Base-by-base conservation (phyloP, 2,888 invertebrate genomes). In the Drosophila austrosaltans region DNA sequence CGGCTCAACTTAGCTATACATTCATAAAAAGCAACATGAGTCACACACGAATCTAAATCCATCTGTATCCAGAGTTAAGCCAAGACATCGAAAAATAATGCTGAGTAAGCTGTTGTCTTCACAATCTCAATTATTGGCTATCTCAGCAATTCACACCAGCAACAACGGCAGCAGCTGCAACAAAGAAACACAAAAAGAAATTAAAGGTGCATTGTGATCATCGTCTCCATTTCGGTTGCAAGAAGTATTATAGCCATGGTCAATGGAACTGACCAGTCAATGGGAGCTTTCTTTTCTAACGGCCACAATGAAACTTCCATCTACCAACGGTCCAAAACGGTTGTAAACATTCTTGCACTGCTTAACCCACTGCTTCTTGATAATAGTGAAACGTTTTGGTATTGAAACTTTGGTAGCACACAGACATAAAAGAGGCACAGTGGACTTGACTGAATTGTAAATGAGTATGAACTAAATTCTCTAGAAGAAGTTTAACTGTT, bases 231-330 rank as follows among this genome's bases (percentile, higher is more conserved):
- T 68, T 59, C 36, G 69, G 69, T 57, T 30, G 56, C 56, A 39
- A 71, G 61, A 42, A 56, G 71, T 77, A 64, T 68, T 71, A 40
- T 69, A 61, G 65, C 48, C 10, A 36, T n/a, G 4, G 48, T 25
- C 36, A 36, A 36, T 36, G 39, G 7, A 58, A 25, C 39, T 58
- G 30, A 44, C 32, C 32, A 53, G 10, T 22, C 48, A 60, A 28
- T 42, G 54, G 72, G 76, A 76, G 82, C 79, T 81, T 83, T 82
- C 82, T 76, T 77, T 77, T 66, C 82, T 79, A 75, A 80, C 80
- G 81, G 80, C 76, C 72, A 69, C 63, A 53, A 40, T 25, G 28
- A 63, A 40, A 56, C 58, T 58, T 53, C 64, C 61, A 57, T 25
- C 59, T 39, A 28, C 66, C 62, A 68, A 36, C 36, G 36, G 10